phyloP scores from a whole-genome alignment of 1,140 invertebrate species.

The Drosophila jambulina region DNA sequence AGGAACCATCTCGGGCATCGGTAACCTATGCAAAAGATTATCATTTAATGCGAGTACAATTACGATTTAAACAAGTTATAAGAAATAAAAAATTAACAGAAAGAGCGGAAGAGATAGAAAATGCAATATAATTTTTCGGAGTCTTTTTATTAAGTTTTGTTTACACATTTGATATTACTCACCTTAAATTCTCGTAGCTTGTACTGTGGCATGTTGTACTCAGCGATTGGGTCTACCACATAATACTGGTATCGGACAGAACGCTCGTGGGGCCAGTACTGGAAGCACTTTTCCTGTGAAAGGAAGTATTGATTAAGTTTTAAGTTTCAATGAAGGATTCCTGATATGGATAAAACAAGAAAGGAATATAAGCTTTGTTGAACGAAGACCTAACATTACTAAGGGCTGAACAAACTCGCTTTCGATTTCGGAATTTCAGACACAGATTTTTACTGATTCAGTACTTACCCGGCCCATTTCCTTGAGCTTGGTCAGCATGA shows the following conservation, averaged over 20 bases:
- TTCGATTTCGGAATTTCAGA: not conserved
- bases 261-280: constrained; percentile 99
- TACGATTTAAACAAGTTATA: not conserved
- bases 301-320: not conserved
- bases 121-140: not conserved
- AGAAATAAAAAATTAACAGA: too few relatives aligned
- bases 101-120: not conserved
- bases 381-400: too few relatives aligned
- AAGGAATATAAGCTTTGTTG: not conserved
- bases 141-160: not conserved
- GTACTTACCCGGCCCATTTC: constrained; percentile 96
- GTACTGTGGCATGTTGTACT: constrained; percentile 99
- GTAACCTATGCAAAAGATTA: constrained; percentile 87
- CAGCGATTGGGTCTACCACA: constrained; percentile 99
- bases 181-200: constrained; percentile 99
- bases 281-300: constrained; percentile 97
- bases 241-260: constrained; percentile 98
- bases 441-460: not conserved
- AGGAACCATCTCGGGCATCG: constrained; percentile 96
- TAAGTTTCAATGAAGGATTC: not conserved
- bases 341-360: not conserved
- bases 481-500: constrained; percentile 99
- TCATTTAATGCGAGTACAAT: not conserved
- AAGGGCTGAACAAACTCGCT: too few relatives aligned
- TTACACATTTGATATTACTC: not conserved